These are phyloP conservation scores for Scaptomyza reducta DNA, from an alignment of 2,888 invertebrate genomes.

Conservation along the genomic window DNA sequence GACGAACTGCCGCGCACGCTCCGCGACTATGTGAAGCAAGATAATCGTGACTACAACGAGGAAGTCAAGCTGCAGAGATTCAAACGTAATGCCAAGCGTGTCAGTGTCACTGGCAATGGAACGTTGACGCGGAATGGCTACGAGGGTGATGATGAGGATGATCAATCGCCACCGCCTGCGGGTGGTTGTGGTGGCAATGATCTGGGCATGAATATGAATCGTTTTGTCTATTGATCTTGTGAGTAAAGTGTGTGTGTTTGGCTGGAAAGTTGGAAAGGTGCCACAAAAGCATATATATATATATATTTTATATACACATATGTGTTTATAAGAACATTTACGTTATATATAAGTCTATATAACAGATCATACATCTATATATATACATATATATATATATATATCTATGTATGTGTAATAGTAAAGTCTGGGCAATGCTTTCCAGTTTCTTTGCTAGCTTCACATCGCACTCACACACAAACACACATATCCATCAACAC, in stretches of 20 bases:
- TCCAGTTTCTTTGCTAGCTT: constrained; percentile 20
- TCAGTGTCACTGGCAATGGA: constrained; percentile 30
- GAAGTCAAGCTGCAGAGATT: constrained; percentile 77
- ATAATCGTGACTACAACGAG: constrained; percentile 81
- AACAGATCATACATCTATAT: constrained; percentile 8
- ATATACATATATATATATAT: constrained; percentile 6
- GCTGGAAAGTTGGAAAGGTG: constrained; percentile 17
- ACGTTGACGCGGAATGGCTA: constrained; percentile 54
- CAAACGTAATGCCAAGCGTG: constrained; percentile 61
- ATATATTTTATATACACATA: constrained; percentile 5
- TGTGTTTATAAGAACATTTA: background rate
- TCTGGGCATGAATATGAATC: constrained; percentile 81
- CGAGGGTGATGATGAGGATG: constrained; percentile 79
- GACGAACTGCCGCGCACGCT: constrained; percentile 82
- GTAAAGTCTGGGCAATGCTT: constrained; percentile 11
- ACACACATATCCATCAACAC: constrained; percentile 16
- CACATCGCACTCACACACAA: constrained; percentile 13
- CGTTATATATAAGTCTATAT: constrained; percentile 22
- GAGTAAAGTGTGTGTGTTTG: constrained; percentile 20
- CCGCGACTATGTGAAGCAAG: constrained; percentile 81
- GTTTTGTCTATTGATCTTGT: constrained; percentile 81
- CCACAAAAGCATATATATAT: constrained; percentile 5
- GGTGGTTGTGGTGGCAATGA: constrained; percentile 83
- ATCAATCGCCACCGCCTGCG: constrained; percentile 81
- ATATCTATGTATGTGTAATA: constrained; percentile 11